Conservation (phyloP, 2,888 invertebrate genomes). For the Sthenelais limicola region DNA sequence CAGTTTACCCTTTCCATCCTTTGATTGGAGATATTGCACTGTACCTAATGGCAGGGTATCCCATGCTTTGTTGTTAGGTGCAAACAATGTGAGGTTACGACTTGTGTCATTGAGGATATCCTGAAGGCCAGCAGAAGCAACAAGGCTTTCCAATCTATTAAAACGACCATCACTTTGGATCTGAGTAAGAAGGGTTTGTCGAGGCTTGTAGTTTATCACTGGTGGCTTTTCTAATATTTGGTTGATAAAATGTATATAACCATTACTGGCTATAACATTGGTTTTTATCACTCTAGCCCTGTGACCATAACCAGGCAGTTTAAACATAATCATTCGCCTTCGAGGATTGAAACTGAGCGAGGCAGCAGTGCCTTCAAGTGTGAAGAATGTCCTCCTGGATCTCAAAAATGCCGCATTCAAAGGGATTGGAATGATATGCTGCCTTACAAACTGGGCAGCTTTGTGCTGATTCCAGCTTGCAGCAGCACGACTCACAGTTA, state of each 20-base stretch:
- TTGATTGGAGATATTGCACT: constrained; percentile 13
- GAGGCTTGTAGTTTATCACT: constrained; percentile 43
- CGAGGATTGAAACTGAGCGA: constrained; percentile 48
- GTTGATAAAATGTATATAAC: constrained; percentile 64
- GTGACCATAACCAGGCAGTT: constrained; percentile 46
- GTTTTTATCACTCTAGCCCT: constrained; percentile 55
- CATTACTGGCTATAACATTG: constrained; percentile 62
- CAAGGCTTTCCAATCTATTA: not conserved
- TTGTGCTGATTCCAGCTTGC: too few species aligned
- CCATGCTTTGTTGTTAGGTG: constrained; percentile 44
- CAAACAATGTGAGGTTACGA: constrained; percentile 39
- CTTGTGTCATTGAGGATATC: not conserved
- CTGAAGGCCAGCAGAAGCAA: not conserved
- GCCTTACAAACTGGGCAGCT: constrained; percentile 56
- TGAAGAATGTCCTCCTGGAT: constrained; percentile 57
- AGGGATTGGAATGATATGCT: constrained; percentile 61
- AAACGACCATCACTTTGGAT: constrained; percentile 1
- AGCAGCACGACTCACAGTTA: too few species aligned
- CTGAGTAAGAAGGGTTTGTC: constrained; percentile 8
- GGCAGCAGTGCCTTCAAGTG: constrained; percentile 61
- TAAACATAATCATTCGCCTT: constrained; percentile 35
- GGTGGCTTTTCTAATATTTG: constrained; percentile 57
- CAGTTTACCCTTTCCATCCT: constrained; percentile 56
- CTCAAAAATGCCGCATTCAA: constrained; percentile 55
- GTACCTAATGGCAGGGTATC: not conserved